These are phyloP conservation scores for Nomia melanderi DNA, from an alignment of 1,140 invertebrate species.

Conservation along the genomic window DNA sequence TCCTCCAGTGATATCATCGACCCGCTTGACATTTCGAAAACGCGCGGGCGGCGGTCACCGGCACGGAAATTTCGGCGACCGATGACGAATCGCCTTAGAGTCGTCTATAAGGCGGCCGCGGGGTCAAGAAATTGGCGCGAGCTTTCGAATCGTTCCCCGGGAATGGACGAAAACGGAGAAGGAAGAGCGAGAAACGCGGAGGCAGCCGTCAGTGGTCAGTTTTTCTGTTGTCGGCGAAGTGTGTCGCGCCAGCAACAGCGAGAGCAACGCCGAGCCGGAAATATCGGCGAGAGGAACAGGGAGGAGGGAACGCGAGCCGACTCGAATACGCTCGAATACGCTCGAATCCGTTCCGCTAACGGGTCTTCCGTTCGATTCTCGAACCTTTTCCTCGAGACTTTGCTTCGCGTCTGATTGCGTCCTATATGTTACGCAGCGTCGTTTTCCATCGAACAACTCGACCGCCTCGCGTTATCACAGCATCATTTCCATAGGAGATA, in stretches of 20 bases:
- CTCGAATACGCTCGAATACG: not conserved
- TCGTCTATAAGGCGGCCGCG: too few species aligned
- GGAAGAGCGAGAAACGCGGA: too few species aligned
- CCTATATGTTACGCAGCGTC: not conserved
- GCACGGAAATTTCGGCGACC: not conserved
- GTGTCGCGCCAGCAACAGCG: not conserved
- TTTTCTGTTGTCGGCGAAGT: not conserved
- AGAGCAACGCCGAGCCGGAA: not conserved
- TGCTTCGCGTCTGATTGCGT: conserved; percentile 1
- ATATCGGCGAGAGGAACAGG: not conserved
- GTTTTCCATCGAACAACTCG: conserved; percentile 3
- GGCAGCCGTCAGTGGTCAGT: too few species aligned
- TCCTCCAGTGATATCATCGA: conserved; percentile 51
- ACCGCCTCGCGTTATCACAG: conserved; percentile 3
- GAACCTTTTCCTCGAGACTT: conserved; percentile 1
- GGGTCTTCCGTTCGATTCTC: conserved; percentile 4
- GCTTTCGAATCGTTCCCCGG: too few species aligned
- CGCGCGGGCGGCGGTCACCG: conserved; percentile 20
- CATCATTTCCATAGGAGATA: conserved; percentile 38
- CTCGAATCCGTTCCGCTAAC: conserved; percentile 13
- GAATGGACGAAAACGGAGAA: not conserved
- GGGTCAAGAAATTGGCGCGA: too few species aligned
- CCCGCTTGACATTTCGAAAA: conserved; percentile 27
- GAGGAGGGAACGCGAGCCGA: too few species aligned
- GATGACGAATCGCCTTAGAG: not conserved